phyloP scores from a whole-genome alignment of 2,888 invertebrate species.

The Cheilosia scutellata region DNA sequence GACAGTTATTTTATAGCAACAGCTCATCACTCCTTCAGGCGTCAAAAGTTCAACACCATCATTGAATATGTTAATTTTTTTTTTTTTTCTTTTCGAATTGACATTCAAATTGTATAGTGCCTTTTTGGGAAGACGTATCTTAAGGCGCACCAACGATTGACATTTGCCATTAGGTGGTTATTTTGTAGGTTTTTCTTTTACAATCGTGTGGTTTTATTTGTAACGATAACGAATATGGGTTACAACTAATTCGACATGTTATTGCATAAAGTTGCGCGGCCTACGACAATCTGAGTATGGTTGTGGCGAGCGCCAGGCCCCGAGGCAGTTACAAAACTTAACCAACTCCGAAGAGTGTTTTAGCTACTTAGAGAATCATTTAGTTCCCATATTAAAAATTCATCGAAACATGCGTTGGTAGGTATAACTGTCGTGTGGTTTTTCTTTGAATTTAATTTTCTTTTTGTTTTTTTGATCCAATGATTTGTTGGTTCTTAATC shows the following conservation, averaged over 20 bases:
- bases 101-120: slow-evolving; percentile 34
- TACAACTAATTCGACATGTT: not conserved
- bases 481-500: slow-evolving; percentile 60
- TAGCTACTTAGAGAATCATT: not conserved
- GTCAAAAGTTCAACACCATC: slow-evolving; percentile 51
- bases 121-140: not conserved
- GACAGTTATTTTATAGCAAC: slow-evolving; percentile 51
- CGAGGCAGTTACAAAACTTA: slow-evolving; percentile 33
- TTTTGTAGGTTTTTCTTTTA: not conserved
- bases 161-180: too few relatives aligned
- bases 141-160: too few relatives aligned
- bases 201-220: not conserved
- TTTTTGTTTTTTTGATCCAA: slow-evolving; percentile 44
- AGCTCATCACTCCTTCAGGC: slow-evolving; percentile 41
- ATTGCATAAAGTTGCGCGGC: slow-evolving; percentile 6
- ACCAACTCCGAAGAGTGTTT: not conserved
- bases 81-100: not conserved
- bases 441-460: not conserved
- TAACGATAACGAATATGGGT: not conserved
- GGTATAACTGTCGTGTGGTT: slow-evolving; percentile 8
- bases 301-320: slow-evolving; percentile 63
- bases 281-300: slow-evolving; percentile 51
- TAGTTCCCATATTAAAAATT: slow-evolving; percentile 66
- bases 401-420: slow-evolving; percentile 42
- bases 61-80: slow-evolving; percentile 42